A percentile compares a stretch with the other conserved stretches of the same genome.
Conservation (phyloP, 2,113 vertebrate genomes). For the Pongo abelii region DNA sequence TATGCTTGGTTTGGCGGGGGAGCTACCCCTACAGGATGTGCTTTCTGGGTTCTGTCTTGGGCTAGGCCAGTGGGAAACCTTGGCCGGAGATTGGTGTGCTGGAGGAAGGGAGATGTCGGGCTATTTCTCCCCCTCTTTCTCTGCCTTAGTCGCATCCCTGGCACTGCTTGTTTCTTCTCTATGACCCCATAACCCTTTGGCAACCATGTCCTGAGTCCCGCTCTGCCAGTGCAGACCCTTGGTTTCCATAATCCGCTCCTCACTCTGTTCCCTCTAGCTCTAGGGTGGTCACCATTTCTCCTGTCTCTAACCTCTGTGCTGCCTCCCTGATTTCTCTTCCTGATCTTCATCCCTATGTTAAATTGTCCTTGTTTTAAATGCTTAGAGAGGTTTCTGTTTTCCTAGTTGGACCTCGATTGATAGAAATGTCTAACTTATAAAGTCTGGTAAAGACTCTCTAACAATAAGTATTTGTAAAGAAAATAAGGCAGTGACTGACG, state of each 20-base stretch:
- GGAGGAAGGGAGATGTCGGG: background rate
- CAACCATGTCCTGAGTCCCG: background rate
- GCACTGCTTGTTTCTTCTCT: background rate
- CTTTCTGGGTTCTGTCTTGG: background rate
- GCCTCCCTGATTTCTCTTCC: background rate
- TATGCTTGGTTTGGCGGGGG: background rate
- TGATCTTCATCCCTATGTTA: background rate
- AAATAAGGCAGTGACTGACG: background rate
- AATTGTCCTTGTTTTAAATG: slow-evolving; percentile 38
- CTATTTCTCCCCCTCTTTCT: background rate
- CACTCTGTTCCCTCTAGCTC: background rate
- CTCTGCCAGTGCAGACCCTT: background rate
- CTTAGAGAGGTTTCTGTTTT: slow-evolving; percentile 7
- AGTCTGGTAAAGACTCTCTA: background rate
- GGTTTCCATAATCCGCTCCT: background rate
- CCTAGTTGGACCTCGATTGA: background rate
- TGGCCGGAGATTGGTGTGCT: background rate
- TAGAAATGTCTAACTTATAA: slow-evolving; percentile 8
- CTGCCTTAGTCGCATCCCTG: background rate
- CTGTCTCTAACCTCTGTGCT: background rate
- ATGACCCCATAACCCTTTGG: background rate
- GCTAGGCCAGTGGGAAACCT: background rate
- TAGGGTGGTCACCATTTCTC: background rate
- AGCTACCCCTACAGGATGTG: background rate
- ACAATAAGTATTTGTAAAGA: background rate